Percentiles rank a stretch among this genome's conserved stretches.
These are phyloP conservation scores for Percopsis transmontana DNA, from an alignment of 2,113 vertebrate genomes.

Conservation along the genomic window DNA sequence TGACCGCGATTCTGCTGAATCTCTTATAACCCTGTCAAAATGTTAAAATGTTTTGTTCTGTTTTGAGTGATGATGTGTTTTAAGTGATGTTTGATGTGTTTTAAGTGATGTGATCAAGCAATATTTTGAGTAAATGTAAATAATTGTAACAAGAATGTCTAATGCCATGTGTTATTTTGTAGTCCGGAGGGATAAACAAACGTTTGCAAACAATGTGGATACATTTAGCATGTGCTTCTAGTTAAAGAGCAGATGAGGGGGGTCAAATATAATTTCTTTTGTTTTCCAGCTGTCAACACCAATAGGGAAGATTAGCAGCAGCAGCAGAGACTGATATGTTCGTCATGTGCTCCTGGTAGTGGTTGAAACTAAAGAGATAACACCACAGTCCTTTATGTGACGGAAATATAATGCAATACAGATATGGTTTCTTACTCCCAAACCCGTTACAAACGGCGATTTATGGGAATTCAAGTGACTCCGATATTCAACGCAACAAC, in stretches of 20 bases:
- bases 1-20: too few species aligned
- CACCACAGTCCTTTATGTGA: too few species aligned
- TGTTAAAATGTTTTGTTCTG: too few species aligned
- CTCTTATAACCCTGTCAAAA: too few species aligned
- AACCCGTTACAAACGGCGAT: not conserved
- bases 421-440: not conserved
- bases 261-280: not conserved
- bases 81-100: too few species aligned
- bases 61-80: too few species aligned
- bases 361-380: slow-evolving; percentile 12
- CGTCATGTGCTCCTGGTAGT: not conserved
- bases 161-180: too few species aligned
- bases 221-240: too few species aligned
- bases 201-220: not conserved
- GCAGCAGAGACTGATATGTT: not conserved
- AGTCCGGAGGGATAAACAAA: not conserved
- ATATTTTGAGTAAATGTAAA: too few species aligned
- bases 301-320: not conserved
- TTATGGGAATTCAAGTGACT: not conserved
- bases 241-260: not conserved
- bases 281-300: slow-evolving; percentile 1
- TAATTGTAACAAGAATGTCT: too few species aligned
- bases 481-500: slow-evolving; percentile 8
- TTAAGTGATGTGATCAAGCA: too few species aligned
- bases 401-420: not conserved